phyloP scores from a whole-genome alignment of 1,140 invertebrate species.

The Eubasilissa regina region DNA sequence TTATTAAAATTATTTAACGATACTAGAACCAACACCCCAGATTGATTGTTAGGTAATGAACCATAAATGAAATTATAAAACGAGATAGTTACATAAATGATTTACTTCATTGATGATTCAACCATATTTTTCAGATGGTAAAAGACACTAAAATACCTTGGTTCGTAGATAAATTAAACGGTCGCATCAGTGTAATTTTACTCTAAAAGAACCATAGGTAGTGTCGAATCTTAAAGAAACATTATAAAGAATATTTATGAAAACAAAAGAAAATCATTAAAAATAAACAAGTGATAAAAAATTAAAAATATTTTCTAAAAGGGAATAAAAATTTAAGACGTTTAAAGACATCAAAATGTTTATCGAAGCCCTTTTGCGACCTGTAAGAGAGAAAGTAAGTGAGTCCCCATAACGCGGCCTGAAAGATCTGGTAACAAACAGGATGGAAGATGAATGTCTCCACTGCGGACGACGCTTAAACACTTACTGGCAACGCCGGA shows the following conservation, averaged over 20 bases:
- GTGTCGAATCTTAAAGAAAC: not conserved
- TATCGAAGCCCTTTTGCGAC: slow-evolving; percentile 21
- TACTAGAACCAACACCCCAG: slow-evolving; percentile 56
- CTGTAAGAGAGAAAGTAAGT: slow-evolving; percentile 22
- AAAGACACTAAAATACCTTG: not conserved
- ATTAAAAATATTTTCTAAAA: too few species aligned
- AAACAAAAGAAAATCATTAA: not conserved
- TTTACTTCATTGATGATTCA: not conserved
- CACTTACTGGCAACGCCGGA: slow-evolving; percentile 92
- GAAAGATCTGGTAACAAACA: slow-evolving; percentile 15
- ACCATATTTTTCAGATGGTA: not conserved
- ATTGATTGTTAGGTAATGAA: slow-evolving; percentile 10
- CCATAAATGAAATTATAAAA: not conserved
- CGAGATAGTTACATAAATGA: not conserved
- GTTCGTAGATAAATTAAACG: slow-evolving; percentile 2
- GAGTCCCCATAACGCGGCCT: slow-evolving; percentile 26
- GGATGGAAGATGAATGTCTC: slow-evolving; percentile 32
- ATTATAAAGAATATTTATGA: not conserved
- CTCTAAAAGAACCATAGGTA: slow-evolving; percentile 1
- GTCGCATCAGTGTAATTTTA: slow-evolving; percentile 3
- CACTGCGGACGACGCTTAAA: slow-evolving; percentile 39
- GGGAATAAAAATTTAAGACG: not conserved
- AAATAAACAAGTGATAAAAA: not conserved
- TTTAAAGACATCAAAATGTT: slow-evolving; percentile 27
- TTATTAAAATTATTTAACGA: not conserved